phyloP scores from a whole-genome alignment of 2,113 vertebrate genomes.

The Odontophorus gujanensis region DNA sequence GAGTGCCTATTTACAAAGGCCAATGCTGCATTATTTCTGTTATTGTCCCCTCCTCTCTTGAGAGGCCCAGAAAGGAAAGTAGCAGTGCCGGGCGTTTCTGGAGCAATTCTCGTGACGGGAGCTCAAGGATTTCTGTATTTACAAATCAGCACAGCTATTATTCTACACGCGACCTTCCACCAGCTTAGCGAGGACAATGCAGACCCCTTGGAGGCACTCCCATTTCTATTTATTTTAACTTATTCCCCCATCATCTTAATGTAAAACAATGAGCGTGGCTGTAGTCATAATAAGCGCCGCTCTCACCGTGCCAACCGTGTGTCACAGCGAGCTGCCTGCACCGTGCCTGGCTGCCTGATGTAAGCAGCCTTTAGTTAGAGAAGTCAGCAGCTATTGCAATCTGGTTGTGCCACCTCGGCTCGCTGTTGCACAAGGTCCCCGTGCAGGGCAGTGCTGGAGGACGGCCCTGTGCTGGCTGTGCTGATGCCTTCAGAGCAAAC shows the following conservation, averaged over 20 bases:
- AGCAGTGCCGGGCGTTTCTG: neutral
- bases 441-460: neutral
- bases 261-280: neutral
- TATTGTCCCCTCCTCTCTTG: neutral
- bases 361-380: neutral
- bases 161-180: neutral
- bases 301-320: accelerated
- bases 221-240: constrained; percentile 20
- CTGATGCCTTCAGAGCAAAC: neutral
- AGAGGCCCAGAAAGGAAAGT: neutral
- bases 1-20: neutral
- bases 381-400: neutral
- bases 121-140: constrained; percentile 31
- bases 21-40: neutral
- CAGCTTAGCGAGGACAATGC: neutral
- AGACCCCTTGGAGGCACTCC: neutral
- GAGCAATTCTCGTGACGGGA: neutral
- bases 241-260: neutral
- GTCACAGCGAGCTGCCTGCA: accelerated
- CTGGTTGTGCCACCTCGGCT: neutral
- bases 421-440: accelerated
- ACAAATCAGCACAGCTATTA: neutral
- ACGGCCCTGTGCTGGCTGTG: neutral
- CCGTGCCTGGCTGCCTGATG: neutral
- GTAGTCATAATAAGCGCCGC: neutral